phyloP scores from a whole-genome alignment of 2,888 invertebrate species.

The Eumacrocentrus americanus region DNA sequence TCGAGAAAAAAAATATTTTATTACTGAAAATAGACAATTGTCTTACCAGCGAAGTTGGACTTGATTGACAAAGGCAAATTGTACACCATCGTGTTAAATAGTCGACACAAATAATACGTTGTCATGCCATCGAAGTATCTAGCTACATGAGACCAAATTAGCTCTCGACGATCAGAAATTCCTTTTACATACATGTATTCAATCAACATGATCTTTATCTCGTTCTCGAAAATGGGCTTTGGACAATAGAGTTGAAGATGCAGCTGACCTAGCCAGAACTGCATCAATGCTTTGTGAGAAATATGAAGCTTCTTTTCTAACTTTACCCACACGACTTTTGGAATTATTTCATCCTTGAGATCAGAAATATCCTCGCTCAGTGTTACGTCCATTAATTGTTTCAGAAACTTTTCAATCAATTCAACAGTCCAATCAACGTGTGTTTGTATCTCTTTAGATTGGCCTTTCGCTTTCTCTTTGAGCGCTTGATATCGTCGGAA shows the following conservation, averaged over 20 bases:
- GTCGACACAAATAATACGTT: slow-evolving; percentile 37
- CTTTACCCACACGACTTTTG: slow-evolving; percentile 48
- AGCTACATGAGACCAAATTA: slow-evolving; percentile 45
- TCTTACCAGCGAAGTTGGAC: neutral
- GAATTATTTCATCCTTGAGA: slow-evolving; percentile 47
- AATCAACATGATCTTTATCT: slow-evolving; percentile 51
- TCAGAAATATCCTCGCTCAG: slow-evolving; percentile 42
- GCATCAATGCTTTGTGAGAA: slow-evolving; percentile 33
- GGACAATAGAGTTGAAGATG: slow-evolving; percentile 52
- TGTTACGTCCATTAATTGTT: slow-evolving; percentile 41
- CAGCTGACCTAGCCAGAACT: slow-evolving; percentile 47
- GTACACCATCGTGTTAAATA: neutral
- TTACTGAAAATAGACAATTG: too few species aligned
- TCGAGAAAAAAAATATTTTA: neutral
- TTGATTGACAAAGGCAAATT: neutral
- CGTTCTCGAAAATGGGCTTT: slow-evolving; percentile 44
- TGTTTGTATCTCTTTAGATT: neutral
- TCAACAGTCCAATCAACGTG: slow-evolving; percentile 41
- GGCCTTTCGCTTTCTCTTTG: slow-evolving; percentile 14
- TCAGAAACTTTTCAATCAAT: slow-evolving; percentile 42
- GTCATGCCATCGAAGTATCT: slow-evolving; percentile 49
- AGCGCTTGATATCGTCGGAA: slow-evolving; percentile 34
- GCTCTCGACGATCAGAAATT: slow-evolving; percentile 37
- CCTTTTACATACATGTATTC: slow-evolving; percentile 46
- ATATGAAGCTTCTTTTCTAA: slow-evolving; percentile 44